A percentile compares a stretch with the other conserved stretches of the same genome.
These are phyloP conservation scores for Pomacea maculata DNA, from an alignment of 1,140 invertebrate species.

Conservation along the genomic window DNA sequence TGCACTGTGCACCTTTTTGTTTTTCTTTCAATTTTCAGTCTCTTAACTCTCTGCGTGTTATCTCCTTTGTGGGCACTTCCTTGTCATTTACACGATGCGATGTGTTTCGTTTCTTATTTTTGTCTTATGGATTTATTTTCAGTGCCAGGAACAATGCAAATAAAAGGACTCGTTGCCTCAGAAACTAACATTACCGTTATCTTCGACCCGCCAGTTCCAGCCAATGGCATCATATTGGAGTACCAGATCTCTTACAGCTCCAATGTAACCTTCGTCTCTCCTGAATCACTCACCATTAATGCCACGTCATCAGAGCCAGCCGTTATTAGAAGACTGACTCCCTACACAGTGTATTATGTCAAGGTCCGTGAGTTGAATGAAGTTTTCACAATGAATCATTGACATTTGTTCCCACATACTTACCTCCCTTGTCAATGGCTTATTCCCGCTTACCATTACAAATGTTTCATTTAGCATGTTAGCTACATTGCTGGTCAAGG, in stretches of 20 bases:
- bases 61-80: too few relatives aligned
- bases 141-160: slow-evolving; percentile 49
- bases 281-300: slow-evolving; percentile 23
- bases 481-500: too few relatives aligned
- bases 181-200: slow-evolving; percentile 40
- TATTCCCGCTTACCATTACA: too few relatives aligned
- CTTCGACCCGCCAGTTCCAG: slow-evolving; percentile 33
- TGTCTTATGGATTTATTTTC: slow-evolving; percentile 3
- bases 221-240: slow-evolving; percentile 48
- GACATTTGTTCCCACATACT: too few relatives aligned
- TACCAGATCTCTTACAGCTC: slow-evolving; percentile 40
- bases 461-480: too few relatives aligned
- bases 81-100: too few relatives aligned
- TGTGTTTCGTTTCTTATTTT: too few relatives aligned
- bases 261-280: slow-evolving; percentile 27
- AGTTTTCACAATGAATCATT: too few relatives aligned
- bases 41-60: too few relatives aligned
- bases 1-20: too few relatives aligned
- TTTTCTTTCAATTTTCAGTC: too few relatives aligned
- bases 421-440: too few relatives aligned
- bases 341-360: slow-evolving; percentile 45
- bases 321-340: slow-evolving; percentile 28
- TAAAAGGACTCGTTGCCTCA: slow-evolving; percentile 23
- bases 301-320: slow-evolving; percentile 20
- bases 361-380: slow-evolving; percentile 36